These are phyloP conservation scores for Miltochrista miniata DNA, from an alignment of 2,888 invertebrate genomes.

Conservation along the genomic window DNA sequence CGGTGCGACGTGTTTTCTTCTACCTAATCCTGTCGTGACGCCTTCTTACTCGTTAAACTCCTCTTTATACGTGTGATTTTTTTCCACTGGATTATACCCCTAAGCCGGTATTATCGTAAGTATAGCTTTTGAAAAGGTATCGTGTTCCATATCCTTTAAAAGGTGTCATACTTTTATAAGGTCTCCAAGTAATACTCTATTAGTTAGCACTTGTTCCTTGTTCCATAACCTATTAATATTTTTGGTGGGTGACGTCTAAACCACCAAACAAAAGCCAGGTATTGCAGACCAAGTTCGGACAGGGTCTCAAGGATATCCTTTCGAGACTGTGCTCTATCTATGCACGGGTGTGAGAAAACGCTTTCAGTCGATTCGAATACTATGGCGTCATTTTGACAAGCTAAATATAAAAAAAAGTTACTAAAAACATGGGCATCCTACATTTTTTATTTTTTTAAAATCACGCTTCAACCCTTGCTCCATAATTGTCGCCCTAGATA, in stretches of 20 bases:
- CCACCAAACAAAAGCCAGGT: too few species aligned
- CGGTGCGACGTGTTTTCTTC: constrained; percentile 41
- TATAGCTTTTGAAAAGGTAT: constrained; percentile 13
- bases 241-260: neutral
- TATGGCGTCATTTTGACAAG: too few species aligned
- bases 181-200: constrained; percentile 15
- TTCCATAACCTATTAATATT: neutral
- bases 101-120: neutral
- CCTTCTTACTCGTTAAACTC: constrained; percentile 40
- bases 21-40: constrained; percentile 28
- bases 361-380: too few species aligned
- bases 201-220: constrained; percentile 7
- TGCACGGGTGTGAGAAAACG: too few species aligned
- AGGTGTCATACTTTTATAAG: constrained; percentile 18
- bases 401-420: too few species aligned
- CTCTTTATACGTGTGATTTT: constrained; percentile 16
- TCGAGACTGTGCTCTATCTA: too few species aligned
- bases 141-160: constrained; percentile 15
- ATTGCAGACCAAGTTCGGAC: neutral
- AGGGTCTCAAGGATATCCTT: neutral
- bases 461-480: too few species aligned
- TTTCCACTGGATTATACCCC: constrained; percentile 11
- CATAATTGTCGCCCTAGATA: too few species aligned
- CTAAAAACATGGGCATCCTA: too few species aligned
- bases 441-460: too few species aligned